A percentile compares a stretch with the other conserved stretches of the same genome.
These are phyloP conservation scores for Drosophila navojoa DNA, from an alignment of 1,140 invertebrate genomes.

Conservation along the genomic window DNA sequence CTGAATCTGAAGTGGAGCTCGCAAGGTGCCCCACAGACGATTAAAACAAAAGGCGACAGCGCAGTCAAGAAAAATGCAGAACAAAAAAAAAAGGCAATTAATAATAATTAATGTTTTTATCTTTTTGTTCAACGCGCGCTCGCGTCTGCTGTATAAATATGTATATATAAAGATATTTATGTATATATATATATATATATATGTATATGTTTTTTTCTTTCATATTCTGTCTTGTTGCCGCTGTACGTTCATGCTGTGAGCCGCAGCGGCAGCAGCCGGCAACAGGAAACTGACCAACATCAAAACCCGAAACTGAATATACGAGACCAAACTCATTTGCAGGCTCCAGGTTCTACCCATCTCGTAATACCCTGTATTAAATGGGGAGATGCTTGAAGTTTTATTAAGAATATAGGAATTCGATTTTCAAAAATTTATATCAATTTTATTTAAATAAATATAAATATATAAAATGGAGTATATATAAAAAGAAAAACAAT, in stretches of 20 bases:
- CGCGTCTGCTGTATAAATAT: slow-evolving; percentile 17
- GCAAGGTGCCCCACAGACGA: slow-evolving; percentile 26
- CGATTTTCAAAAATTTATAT: too few species aligned
- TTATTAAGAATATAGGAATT: too few species aligned
- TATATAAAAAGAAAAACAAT: too few species aligned
- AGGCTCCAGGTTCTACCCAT: slow-evolving; percentile 11
- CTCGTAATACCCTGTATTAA: slow-evolving; percentile 31
- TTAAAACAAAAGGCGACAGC: slow-evolving; percentile 57
- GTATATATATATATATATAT: background rate
- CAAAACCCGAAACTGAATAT: slow-evolving; percentile 45
- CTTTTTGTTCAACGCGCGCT: slow-evolving; percentile 60
- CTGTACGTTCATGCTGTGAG: slow-evolving; percentile 23
- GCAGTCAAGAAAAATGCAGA: slow-evolving; percentile 35
- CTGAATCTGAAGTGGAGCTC: slow-evolving; percentile 42
- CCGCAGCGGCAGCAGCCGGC: slow-evolving; percentile 12
- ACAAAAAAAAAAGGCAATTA: slow-evolving; percentile 63
- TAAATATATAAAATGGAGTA: too few species aligned
- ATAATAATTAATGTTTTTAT: slow-evolving; percentile 83
- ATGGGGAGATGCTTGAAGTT: background rate
- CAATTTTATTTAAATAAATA: too few species aligned
- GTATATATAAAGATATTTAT: background rate
- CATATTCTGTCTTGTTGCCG: slow-evolving; percentile 23
- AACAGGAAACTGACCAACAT: slow-evolving; percentile 53
- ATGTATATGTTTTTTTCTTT: slow-evolving; percentile 4
- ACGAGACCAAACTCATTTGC: slow-evolving; percentile 33